Evolutionary conservation across 2,797 vertebrate genomes (phyloP), one percentile per base, ranked within the genome.

Genomic region (Amphiprion clarkii): DNA sequence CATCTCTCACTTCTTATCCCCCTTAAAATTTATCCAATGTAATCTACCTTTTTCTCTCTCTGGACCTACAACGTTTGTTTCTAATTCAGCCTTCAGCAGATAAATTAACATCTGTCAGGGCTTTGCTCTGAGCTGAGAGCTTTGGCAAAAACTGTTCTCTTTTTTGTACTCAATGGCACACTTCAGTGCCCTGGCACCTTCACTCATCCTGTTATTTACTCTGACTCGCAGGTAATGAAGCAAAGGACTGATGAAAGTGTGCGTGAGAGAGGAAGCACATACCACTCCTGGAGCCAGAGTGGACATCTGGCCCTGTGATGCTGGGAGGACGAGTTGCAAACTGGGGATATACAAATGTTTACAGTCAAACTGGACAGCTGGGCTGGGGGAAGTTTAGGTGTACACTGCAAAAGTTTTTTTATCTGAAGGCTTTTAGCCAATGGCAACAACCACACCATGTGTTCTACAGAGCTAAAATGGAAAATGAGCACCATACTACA

Each of bases 41-140:
- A 40, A 39, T 44, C 59, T 65, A 40, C 52, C 56, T 61, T 29
- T 63, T 53, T 70, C 60, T 78, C 76, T 72, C 61, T 62, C 21
- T 72, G 60, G 60, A 74, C 67, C 53, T 71, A 51, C 46, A 71
- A 64, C 75, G 58, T 86, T 79, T 79, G 72, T 74, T 72, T 84
- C 77, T 53, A 91, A 89, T 83, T 89, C 87, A 88, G 65, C 77
- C 78, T 76, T 87, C 61, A 59, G 79, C 75, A 87, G 72, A 82
- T 76, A 78, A 84, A 91, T 93, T 89, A 89, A 69, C 79, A 82
- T 89, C 84, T 87, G 87, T 85, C 90, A 76, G 58, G 78, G 17
- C 64, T 54, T 71, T 77, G 62, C 67, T 65, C 74, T 73, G 65
- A 21, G 69, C 80, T 68, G 59, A 83, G 74, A 82, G 84, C 58